Evolutionary conservation across 2,797 vertebrate species (phyloP).

Genomic region (Dipus sagitta): DNA sequence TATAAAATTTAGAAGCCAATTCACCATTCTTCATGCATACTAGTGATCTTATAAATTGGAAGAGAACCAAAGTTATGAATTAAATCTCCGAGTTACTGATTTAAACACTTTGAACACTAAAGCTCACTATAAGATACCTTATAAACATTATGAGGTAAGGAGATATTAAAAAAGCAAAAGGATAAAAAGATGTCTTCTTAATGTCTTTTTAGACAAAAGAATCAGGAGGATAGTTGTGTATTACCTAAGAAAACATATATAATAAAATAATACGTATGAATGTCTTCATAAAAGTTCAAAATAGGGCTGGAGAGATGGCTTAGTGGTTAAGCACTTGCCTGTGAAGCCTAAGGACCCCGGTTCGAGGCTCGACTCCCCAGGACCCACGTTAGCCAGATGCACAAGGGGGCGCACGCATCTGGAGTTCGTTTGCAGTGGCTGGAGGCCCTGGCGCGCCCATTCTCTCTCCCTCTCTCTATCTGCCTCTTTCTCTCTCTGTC

Average conservation of each 20-base stretch:
- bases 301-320: no score
- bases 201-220: background rate
- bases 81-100: background rate
- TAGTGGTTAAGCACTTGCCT: no score
- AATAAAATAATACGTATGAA: constrained; percentile 7
- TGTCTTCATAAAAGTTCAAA: background rate
- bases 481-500: no score
- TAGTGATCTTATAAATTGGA: background rate
- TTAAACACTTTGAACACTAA: background rate
- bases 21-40: background rate
- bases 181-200: background rate
- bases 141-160: background rate
- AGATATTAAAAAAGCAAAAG: background rate
- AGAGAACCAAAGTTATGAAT: background rate
- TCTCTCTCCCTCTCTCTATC: no score
- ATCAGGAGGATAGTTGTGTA: background rate
- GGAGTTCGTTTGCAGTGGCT: no score
- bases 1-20: background rate
- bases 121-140: background rate
- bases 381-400: no score
- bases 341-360: no score
- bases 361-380: no score
- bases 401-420: no score
- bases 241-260: background rate
- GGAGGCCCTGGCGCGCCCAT: no score